These are phyloP conservation scores for Pandemis cinnamomeana DNA, from an alignment of 2,888 invertebrate genomes.

Conservation along the genomic window DNA sequence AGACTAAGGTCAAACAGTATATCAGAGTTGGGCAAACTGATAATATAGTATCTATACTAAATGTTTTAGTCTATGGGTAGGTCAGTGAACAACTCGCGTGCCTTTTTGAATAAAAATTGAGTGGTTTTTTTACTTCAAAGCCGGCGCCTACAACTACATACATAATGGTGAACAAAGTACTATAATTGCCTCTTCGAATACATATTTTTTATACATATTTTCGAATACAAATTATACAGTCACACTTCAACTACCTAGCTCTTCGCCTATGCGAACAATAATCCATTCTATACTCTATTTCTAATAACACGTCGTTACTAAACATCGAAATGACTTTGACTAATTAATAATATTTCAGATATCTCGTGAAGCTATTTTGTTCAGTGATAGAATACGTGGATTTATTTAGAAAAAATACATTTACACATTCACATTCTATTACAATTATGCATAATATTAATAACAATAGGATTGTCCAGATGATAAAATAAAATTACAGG, in stretches of 20 bases:
- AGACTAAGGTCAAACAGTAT: no score
- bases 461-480: background rate
- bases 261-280: conserved; percentile 10
- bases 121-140: no score
- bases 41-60: no score
- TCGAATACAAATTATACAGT: background rate
- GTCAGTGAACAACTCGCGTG: no score
- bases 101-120: no score
- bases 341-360: conserved; percentile 5
- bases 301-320: conserved; percentile 1
- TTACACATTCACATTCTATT: conserved; percentile 8
- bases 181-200: background rate
- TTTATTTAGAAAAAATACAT: conserved; percentile 12
- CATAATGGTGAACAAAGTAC: background rate
- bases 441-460: background rate
- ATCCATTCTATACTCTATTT: background rate
- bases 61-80: no score
- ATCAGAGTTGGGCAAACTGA: no score
- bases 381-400: conserved; percentile 8
- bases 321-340: conserved; percentile 8
- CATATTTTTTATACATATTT: background rate
- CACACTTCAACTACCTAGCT: conserved; percentile 1
- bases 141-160: no score
- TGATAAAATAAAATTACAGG: background rate
- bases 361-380: conserved; percentile 2